phyloP scores from a whole-genome alignment of 2,113 vertebrate genomes.

The Heterochromis multidens region DNA sequence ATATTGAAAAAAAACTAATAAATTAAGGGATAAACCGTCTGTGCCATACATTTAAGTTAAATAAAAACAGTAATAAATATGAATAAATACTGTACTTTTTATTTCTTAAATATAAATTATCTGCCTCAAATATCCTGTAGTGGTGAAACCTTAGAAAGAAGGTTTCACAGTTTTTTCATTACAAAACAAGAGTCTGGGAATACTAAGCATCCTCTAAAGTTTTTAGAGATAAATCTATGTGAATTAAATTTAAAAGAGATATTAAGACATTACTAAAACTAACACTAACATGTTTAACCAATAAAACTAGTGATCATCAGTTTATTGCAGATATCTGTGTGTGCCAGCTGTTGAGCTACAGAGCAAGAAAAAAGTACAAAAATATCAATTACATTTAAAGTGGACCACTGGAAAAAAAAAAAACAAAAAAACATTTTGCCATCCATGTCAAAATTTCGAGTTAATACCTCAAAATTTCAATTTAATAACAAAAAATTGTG shows the following conservation, averaged over 20 bases:
- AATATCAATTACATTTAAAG: neutral
- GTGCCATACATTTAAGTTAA: neutral
- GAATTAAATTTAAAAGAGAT: neutral
- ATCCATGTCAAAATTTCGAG: neutral
- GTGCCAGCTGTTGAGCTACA: neutral
- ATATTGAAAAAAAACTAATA: neutral
- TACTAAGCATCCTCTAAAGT: neutral
- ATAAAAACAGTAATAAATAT: neutral
- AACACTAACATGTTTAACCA: neutral
- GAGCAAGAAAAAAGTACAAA: neutral
- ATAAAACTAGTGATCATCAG: neutral
- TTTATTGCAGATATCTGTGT: neutral
- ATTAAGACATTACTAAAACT: neutral
- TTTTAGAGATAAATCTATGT: neutral
- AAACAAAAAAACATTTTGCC: neutral
- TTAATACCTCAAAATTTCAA: neutral
- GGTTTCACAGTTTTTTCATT: neutral
- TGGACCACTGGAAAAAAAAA: neutral
- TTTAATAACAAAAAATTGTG: too few relatives aligned
- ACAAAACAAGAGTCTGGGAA: neutral
- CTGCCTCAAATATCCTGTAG: neutral
- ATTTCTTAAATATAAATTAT: neutral
- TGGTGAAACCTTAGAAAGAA: neutral
- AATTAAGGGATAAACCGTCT: neutral
- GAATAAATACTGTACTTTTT: neutral